Conservation (phyloP, 2,113 vertebrate species). For the Vidua chalybeata region DNA sequence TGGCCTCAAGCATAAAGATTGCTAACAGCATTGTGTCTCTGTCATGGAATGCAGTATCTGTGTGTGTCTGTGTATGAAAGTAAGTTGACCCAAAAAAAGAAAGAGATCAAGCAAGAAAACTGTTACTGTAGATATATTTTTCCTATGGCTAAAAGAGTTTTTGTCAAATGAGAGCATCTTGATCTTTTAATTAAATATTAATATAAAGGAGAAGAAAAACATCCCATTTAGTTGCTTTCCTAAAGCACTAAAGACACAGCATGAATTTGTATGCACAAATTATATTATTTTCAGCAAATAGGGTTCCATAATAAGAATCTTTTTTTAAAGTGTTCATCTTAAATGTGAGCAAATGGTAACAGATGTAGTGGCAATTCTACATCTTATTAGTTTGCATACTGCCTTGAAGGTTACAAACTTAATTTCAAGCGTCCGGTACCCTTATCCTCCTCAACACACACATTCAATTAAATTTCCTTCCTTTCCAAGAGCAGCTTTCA, state of each 20-base stretch:
- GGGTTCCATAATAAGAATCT: not conserved
- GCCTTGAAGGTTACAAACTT: constrained; percentile 39
- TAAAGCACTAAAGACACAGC: not conserved
- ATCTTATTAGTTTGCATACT: constrained; percentile 9
- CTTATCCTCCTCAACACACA: not conserved
- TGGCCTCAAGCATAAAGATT: constrained; percentile 23
- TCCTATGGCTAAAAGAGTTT: not conserved
- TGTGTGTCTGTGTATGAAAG: not conserved
- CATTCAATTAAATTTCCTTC: constrained; percentile 34
- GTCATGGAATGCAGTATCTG: not conserved
- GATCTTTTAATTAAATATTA: constrained; percentile 52
- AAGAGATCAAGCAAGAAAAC: not conserved
- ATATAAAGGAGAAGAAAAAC: not conserved
- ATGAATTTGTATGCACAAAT: not conserved
- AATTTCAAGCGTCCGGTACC: not conserved
- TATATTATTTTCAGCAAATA: constrained; percentile 18
- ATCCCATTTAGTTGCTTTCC: not conserved
- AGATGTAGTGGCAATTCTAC: not conserved
- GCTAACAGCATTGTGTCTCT: constrained; percentile 9
- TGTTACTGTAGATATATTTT: not conserved
- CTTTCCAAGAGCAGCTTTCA: not conserved
- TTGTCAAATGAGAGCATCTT: not conserved
- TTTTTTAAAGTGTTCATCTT: not conserved
- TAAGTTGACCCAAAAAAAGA: not conserved
- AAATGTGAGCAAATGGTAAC: not conserved